Evolutionary conservation across 1,140 invertebrate species (phyloP).

Genomic region (Drosophila gunungcola): DNA sequence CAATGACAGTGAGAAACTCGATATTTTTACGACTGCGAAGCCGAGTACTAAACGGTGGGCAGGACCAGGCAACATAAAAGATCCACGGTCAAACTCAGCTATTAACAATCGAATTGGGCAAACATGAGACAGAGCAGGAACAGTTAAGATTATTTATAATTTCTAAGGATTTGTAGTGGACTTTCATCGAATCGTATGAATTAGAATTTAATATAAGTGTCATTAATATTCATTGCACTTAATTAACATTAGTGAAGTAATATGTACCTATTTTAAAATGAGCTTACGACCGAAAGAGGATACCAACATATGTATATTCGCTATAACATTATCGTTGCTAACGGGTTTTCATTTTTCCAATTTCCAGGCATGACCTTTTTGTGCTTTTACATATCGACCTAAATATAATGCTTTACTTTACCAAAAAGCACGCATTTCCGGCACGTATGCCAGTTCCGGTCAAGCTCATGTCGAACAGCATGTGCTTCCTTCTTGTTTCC

Average conservation of each 20-base stretch:
- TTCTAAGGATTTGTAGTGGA: conserved; percentile 74
- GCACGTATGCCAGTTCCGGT: conserved; percentile 73
- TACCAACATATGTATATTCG: neutral
- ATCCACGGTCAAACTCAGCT: conserved; percentile 51
- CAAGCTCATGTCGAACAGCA: conserved; percentile 73
- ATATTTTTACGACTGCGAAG: no score
- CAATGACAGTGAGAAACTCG: no score
- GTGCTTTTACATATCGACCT: conserved; percentile 22
- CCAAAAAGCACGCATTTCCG: conserved; percentile 79
- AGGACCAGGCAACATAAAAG: conserved; percentile 48
- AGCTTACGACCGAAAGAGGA: no score
- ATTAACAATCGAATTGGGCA: conserved; percentile 41
- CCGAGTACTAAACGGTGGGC: conserved; percentile 14
- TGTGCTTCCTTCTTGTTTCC: conserved; percentile 48
- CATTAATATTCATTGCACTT: conserved; percentile 63
- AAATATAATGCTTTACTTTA: conserved; percentile 16
- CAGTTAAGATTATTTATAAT: conserved; percentile 70
- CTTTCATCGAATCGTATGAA: conserved; percentile 38
- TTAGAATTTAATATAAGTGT: conserved; percentile 37
- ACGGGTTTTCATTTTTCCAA: no score
- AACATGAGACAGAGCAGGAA: conserved; percentile 31
- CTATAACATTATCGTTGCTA: neutral
- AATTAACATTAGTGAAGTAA: no score
- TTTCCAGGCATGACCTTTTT: no score
- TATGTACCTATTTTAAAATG: no score